These are phyloP conservation scores for Papilio gigon DNA, from an alignment of 2,888 invertebrate genomes.

Conservation along the genomic window DNA sequence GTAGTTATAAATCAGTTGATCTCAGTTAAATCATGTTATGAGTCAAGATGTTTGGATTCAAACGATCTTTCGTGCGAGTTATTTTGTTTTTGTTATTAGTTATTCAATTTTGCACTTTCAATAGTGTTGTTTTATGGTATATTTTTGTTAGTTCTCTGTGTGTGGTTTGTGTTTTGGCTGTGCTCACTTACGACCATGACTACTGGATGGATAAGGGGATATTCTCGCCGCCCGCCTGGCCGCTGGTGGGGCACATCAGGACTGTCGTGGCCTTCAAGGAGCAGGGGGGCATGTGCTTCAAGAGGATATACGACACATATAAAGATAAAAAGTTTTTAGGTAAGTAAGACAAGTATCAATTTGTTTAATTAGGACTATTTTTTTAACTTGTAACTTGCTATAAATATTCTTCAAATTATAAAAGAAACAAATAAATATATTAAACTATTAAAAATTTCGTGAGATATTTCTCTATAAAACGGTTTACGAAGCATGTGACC, in stretches of 20 bases:
- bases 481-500: too few relatives aligned
- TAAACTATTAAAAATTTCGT: too few relatives aligned
- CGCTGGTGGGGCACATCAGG: slow-evolving; percentile 72
- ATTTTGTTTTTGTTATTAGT: slow-evolving; percentile 61
- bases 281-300: slow-evolving; percentile 75
- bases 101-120: slow-evolving; percentile 64
- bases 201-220: slow-evolving; percentile 71
- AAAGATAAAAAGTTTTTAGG: slow-evolving; percentile 68
- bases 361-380: background rate
- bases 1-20: slow-evolving; percentile 2
- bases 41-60: slow-evolving; percentile 73
- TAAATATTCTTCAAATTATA: too few relatives aligned
- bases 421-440: too few relatives aligned
- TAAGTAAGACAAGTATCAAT: slow-evolving; percentile 52
- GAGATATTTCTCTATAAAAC: too few relatives aligned
- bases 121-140: slow-evolving; percentile 57
- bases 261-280: slow-evolving; percentile 71
- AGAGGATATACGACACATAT: slow-evolving; percentile 71
- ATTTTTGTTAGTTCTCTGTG: slow-evolving; percentile 53
- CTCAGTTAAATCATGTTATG: slow-evolving; percentile 49
- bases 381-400: too few relatives aligned
- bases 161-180: slow-evolving; percentile 52
- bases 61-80: slow-evolving; percentile 57
- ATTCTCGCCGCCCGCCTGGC: slow-evolving; percentile 71
- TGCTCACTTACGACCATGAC: slow-evolving; percentile 73